Evolutionary conservation across 2,888 invertebrate species (phyloP).

Genomic region (Camptogramma bilineatum): DNA sequence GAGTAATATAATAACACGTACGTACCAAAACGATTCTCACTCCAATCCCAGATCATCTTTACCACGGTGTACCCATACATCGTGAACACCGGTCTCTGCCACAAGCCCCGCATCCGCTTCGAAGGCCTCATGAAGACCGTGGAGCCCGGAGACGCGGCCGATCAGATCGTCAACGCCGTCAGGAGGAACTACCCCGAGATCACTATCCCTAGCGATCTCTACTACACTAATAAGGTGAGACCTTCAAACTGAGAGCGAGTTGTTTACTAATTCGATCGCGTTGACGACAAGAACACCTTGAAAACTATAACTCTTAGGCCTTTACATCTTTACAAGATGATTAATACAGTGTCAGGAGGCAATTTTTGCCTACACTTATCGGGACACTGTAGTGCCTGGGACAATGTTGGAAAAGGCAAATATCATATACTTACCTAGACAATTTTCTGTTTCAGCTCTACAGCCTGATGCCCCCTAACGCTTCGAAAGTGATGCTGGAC

Average conservation of each 20-base stretch:
- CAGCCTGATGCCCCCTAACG: conserved; percentile 82
- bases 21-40: too few species aligned
- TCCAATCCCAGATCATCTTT: conserved; percentile 86
- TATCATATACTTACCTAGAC: too few species aligned
- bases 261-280: too few species aligned
- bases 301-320: too few species aligned
- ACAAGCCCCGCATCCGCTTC: conserved; percentile 89
- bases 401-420: too few species aligned
- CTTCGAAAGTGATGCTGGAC: conserved; percentile 75
- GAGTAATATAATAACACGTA: too few species aligned
- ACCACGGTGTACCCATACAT: conserved; percentile 95
- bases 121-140: conserved; percentile 86
- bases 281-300: too few species aligned
- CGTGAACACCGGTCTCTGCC: conserved; percentile 93
- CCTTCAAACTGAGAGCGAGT: not conserved
- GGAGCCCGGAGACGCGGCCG: conserved; percentile 86
- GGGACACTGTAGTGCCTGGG: too few species aligned
- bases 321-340: too few species aligned
- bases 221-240: conserved; percentile 81
- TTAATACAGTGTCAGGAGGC: too few species aligned
- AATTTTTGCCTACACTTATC: too few species aligned
- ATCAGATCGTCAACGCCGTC: conserved; percentile 88
- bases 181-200: conserved; percentile 85
- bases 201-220: conserved; percentile 86
- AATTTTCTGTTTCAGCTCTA: conserved; percentile 61